These are phyloP conservation scores for Lithophane socia DNA, from an alignment of 2,888 invertebrate species.

Conservation along the genomic window DNA sequence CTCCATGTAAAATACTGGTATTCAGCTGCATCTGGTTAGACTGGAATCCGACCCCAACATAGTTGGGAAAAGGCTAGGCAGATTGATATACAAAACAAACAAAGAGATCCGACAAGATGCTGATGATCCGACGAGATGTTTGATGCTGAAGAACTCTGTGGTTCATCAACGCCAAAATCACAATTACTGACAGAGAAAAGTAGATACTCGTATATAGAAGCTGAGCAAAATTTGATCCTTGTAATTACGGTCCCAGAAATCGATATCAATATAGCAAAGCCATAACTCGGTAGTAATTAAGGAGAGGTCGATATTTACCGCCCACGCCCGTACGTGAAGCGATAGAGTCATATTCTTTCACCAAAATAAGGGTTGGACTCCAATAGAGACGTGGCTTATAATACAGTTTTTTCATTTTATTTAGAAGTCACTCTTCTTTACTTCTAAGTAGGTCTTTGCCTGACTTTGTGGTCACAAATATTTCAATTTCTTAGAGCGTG, in stretches of 20 bases:
- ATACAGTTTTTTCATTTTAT: neutral
- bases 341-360: constrained; percentile 42
- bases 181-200: neutral
- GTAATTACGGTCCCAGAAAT: constrained; percentile 28
- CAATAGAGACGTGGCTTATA: constrained; percentile 8
- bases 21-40: too few species aligned
- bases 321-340: constrained; percentile 38
- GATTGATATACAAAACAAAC: too few species aligned
- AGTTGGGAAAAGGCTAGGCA: too few species aligned
- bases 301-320: constrained; percentile 35
- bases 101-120: neutral
- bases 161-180: neutral
- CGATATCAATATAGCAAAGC: constrained; percentile 41
- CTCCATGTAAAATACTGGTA: too few species aligned
- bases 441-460: neutral
- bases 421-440: neutral
- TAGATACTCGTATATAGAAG: neutral
- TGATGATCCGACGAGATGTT: neutral
- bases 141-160: neutral
- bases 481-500: neutral
- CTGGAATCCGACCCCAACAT: too few species aligned
- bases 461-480: neutral
- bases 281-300: constrained; percentile 46
- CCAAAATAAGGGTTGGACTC: constrained; percentile 25
- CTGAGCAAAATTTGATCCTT: constrained; percentile 31